Percentiles rank a stretch among this genome's conserved stretches.
phyloP scores from a whole-genome alignment of 2,113 vertebrate genomes.

The Gadus macrocephalus region DNA sequence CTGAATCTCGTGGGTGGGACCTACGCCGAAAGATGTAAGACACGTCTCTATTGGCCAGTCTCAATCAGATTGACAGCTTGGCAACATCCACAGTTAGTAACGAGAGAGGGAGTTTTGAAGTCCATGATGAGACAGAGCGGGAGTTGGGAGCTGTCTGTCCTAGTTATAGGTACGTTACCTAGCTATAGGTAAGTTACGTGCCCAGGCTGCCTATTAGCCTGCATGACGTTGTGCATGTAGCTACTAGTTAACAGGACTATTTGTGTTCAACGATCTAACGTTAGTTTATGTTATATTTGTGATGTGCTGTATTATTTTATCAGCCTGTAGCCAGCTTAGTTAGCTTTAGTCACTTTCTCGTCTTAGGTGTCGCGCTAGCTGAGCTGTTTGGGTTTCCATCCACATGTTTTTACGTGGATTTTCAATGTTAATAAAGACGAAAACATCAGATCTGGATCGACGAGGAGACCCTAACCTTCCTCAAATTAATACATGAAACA shows the following conservation, averaged over 20 bases:
- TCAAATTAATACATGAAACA: background rate
- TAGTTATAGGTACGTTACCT: too few relatives aligned
- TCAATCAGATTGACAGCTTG: background rate
- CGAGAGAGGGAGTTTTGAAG: background rate
- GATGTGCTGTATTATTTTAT: background rate
- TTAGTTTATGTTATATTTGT: too few relatives aligned
- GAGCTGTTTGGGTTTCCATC: background rate
- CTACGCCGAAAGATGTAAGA: background rate
- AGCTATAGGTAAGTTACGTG: too few relatives aligned
- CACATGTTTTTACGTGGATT: background rate
- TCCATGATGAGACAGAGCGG: too few relatives aligned
- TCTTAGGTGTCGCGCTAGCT: background rate
- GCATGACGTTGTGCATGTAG: too few relatives aligned
- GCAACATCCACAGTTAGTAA: background rate
- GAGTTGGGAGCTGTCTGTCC: too few relatives aligned
- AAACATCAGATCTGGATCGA: background rate
- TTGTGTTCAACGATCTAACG: too few relatives aligned
- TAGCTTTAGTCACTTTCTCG: too few relatives aligned
- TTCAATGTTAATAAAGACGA: background rate
- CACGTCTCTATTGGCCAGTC: conserved; percentile 2
- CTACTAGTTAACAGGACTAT: too few relatives aligned
- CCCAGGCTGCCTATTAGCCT: too few relatives aligned
- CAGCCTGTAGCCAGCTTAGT: background rate
- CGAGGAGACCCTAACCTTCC: background rate
- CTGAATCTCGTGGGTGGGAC: too few relatives aligned